These are phyloP conservation scores for Mantis religiosa DNA, from an alignment of 2,888 invertebrate species.

Conservation along the genomic window DNA sequence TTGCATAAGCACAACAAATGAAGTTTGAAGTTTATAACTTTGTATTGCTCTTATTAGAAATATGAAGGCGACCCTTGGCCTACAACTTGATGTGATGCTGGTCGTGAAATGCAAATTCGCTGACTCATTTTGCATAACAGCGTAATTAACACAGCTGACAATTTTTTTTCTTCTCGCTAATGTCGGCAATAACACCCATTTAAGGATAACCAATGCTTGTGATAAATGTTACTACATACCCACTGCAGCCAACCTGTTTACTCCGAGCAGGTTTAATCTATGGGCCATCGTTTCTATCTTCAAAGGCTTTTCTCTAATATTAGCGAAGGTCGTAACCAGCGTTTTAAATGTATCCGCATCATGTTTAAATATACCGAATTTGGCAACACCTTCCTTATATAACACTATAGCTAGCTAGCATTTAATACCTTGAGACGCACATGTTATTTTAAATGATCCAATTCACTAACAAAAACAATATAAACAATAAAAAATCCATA, in stretches of 20 bases:
- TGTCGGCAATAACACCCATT: not conserved
- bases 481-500: too few relatives aligned
- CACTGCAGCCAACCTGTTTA: not conserved
- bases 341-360: not conserved
- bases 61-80: not conserved
- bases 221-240: not conserved
- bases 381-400: too few relatives aligned
- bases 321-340: not conserved
- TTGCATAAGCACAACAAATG: too few relatives aligned
- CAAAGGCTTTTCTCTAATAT: not conserved
- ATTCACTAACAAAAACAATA: too few relatives aligned
- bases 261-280: not conserved
- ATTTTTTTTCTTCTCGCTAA: not conserved
- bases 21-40: too few relatives aligned
- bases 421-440: too few relatives aligned
- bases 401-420: too few relatives aligned
- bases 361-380: not conserved
- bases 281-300: not conserved
- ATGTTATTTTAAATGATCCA: too few relatives aligned
- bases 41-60: not conserved
- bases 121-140: not conserved
- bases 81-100: not conserved
- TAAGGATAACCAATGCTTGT: not conserved
- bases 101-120: not conserved
- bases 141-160: not conserved